phyloP scores from a whole-genome alignment of 2,888 invertebrate genomes.

The Andricus quercusramuli region DNA sequence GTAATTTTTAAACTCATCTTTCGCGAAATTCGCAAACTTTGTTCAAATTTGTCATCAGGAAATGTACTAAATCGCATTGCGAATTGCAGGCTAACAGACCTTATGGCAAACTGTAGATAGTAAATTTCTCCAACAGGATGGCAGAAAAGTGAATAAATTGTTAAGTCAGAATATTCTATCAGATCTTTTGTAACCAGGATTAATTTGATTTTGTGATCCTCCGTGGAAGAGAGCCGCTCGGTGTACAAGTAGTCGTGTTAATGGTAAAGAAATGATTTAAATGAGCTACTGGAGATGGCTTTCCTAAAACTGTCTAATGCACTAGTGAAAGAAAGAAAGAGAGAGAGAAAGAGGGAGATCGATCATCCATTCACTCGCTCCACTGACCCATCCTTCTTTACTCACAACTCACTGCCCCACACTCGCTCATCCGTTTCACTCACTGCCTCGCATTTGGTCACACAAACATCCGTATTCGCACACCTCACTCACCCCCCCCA shows the following conservation, averaged over 20 bases:
- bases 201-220: not conserved
- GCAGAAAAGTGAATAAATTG: not conserved
- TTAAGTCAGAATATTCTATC: not conserved
- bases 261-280: conserved; percentile 26
- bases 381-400: conserved; percentile 42
- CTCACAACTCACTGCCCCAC: conserved; percentile 61
- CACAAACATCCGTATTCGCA: conserved; percentile 48
- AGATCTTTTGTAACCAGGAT: not conserved
- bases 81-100: too few species aligned
- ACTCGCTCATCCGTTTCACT: conserved; percentile 58
- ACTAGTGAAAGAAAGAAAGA: conserved; percentile 39
- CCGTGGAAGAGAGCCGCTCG: conserved; percentile 25
- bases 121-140: too few species aligned
- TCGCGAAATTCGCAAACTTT: too few species aligned
- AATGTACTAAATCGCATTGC: too few species aligned
- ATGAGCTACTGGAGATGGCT: conserved; percentile 57
- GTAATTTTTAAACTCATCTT: too few species aligned
- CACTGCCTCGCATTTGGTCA: conserved; percentile 60
- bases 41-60: too few species aligned
- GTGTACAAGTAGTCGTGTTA: conserved; percentile 36
- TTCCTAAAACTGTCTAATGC: conserved; percentile 46
- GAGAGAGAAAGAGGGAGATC: conserved; percentile 46
- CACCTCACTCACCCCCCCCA: conserved; percentile 29
- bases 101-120: too few species aligned
- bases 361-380: conserved; percentile 40